Conservation (phyloP, 2,113 vertebrate species). For the Pandion haliaetus region DNA sequence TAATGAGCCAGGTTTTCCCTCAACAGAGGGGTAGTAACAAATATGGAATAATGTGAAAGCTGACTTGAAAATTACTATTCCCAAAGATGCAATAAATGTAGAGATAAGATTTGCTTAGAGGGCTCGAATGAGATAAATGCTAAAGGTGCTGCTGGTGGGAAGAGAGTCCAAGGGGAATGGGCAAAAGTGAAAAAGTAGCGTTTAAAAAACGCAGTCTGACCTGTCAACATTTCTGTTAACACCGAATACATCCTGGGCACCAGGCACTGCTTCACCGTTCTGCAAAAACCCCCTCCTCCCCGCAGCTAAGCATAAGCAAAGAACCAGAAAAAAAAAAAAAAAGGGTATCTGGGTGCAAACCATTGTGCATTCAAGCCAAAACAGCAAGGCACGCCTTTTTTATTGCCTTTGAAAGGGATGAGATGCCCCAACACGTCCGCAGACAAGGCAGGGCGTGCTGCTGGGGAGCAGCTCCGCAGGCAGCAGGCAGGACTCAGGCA, state of each 20-base stretch:
- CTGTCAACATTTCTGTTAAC: slow-evolving; percentile 69
- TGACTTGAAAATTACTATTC: slow-evolving; percentile 77
- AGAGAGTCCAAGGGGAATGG: background rate
- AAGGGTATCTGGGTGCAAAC: background rate
- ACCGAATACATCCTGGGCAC: slow-evolving; percentile 14
- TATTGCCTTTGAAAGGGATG: background rate
- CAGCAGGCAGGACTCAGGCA: background rate
- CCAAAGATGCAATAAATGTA: slow-evolving; percentile 72
- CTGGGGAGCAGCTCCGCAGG: background rate
- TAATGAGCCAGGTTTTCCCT: slow-evolving; percentile 72
- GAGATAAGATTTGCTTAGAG: slow-evolving; percentile 71
- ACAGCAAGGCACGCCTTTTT: background rate
- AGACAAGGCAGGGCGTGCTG: background rate
- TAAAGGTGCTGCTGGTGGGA: slow-evolving; percentile 67
- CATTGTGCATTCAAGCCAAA: background rate
- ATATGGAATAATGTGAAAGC: slow-evolving; percentile 75
- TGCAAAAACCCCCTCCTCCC: background rate
- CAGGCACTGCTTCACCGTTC: background rate
- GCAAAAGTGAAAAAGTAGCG: background rate
- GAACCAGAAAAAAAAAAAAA: background rate
- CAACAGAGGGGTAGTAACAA: slow-evolving; percentile 69
- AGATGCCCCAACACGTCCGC: fast-evolving
- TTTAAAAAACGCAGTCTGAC: slow-evolving; percentile 53
- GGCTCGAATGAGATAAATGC: slow-evolving; percentile 69
- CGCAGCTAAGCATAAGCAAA: background rate